Evolutionary conservation across 1,140 invertebrate genomes (phyloP), one percentile per base, ranked within the genome.

Genomic region (Hesperophylax magnus): DNA sequence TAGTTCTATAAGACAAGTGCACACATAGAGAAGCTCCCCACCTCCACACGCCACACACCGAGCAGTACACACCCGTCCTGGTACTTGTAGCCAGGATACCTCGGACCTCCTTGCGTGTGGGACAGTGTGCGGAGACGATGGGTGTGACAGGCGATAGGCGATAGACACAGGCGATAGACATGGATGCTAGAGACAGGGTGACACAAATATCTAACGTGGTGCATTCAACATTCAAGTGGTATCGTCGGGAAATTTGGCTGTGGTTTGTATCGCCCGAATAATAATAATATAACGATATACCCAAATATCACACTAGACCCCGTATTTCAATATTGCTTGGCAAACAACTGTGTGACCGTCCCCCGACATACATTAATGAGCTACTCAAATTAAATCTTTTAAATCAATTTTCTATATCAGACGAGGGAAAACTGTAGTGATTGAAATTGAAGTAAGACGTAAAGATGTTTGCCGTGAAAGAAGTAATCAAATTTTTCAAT

Each of bases 191-290:
- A 76, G 74, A 76, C 74, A 76, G 74, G 75, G 75, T 77, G 75
- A 77, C 75, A 65, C 60, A 77, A 14, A 77, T 63, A 77, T 76
- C 75, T 77, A 77, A 63, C 75, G 75, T 65, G 75, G 75, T 77
- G 75, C 75, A 77, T 63, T 77, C 58, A 61, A 77, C 75, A 77
- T 77, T 63, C 61, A 77, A 24, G 75, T 63, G 75, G 39, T 27
- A 52, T 77, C 75, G 31, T 22, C 65, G 34, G 60, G 60, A 77
- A 77, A 63, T 77, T 61, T 63, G 61, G 39, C 75, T 20, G 60
- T 17, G 4, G 4, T 47, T 11, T 47, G 39, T 47, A 47, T 47
- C 9, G 14, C 39, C 34, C 39, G 39, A 47, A 14, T 14, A 14
- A 14, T 11, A 14, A 47, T 11, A 11, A 47, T 14, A 47, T 47